Evolutionary conservation across 2,113 vertebrate species (phyloP), one percentile per base, ranked within the genome.

Genomic region (Semnopithecus entellus): DNA sequence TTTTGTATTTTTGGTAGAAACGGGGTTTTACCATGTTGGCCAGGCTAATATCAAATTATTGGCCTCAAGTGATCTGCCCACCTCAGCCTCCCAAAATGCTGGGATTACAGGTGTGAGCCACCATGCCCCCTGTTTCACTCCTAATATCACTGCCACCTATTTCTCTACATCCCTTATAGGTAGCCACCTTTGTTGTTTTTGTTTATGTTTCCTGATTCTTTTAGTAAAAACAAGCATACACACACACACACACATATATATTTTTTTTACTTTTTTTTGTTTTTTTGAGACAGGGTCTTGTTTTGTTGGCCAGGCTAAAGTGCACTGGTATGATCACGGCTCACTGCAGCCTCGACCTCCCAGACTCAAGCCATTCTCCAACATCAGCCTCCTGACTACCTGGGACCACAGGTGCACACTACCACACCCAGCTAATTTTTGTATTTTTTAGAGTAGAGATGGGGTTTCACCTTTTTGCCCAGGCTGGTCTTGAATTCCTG

Each of bases 241-340:
- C 1, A 27, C 3, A 48, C 48, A 50, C 3, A 50, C 2, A 50
- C 0, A 50, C 5, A 59, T 3, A 59, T 9, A 23, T 22, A 22
- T 22, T 8, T 20, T 0, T 57, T 57, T 23, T 23, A 59, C 57
- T 22, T 61, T 61, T 10, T 59, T 59, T 23, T 59, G 22, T 61
- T 61, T 61, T 61, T 61, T 61, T 12, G 23, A 27, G 59, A 61
- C 25, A 61, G 59, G 59, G 23, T 61, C 59, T 27, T 61, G 59
- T 61, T 61, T 50, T 13, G 3, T 61, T 61, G 25, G 9, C 59
- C 59, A 61, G 59, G 59, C 59, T 61, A 25, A 25, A 27, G 9
- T 61, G 11, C 59, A 61, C 25, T 61, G 59, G 59, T 25, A 61
- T 25, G 10, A 61, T 61, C 59, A 61, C 1, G 0, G 59, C 25